Percentiles rank a stretch among this genome's conserved stretches.
These are phyloP conservation scores for Ovibos moschatus DNA, from an alignment of 2,113 vertebrate genomes.

Conservation along the genomic window DNA sequence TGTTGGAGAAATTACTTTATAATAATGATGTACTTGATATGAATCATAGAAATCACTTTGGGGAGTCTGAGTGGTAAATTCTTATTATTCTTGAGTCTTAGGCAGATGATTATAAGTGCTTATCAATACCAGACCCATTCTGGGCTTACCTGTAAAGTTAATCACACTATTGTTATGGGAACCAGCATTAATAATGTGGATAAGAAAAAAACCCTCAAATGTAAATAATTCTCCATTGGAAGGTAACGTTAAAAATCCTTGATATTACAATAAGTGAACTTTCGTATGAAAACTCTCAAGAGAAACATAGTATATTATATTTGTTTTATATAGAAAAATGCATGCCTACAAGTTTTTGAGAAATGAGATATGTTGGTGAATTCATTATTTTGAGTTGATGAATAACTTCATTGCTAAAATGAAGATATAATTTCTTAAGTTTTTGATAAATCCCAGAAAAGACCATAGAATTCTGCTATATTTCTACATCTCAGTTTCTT, in stretches of 20 bases:
- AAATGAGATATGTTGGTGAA: neutral
- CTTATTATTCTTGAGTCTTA: neutral
- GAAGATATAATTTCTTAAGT: neutral
- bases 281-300: neutral
- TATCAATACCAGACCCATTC: neutral
- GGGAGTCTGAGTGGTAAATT: neutral
- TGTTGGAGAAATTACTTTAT: slow-evolving; percentile 20
- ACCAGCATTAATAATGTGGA: neutral
- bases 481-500: neutral
- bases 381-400: neutral
- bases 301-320: neutral
- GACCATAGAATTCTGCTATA: neutral
- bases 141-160: neutral
- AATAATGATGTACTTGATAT: slow-evolving; percentile 23
- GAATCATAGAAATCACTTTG: slow-evolving; percentile 42
- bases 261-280: neutral
- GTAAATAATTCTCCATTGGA: neutral
- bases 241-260: neutral
- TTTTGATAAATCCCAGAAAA: neutral
- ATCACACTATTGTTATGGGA: neutral
- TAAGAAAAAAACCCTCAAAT: neutral
- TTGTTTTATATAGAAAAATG: neutral
- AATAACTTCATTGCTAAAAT: neutral
- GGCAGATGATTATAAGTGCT: neutral
- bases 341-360: neutral